phyloP scores from a whole-genome alignment of 2,888 invertebrate species.

The Argyra leucocephala region DNA sequence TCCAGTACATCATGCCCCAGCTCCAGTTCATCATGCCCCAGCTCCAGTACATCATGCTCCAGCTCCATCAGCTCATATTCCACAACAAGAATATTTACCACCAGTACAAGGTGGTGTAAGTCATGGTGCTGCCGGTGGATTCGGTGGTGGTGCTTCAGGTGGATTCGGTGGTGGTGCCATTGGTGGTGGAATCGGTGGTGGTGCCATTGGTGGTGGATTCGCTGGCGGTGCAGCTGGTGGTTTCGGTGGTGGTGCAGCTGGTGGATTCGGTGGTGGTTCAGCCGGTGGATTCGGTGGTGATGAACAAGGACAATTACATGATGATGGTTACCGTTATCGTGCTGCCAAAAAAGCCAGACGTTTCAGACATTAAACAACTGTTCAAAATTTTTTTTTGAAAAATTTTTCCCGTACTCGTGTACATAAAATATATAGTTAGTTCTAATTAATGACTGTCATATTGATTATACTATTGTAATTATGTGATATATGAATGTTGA shows the following conservation, averaged over 20 bases:
- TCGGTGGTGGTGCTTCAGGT: neutral
- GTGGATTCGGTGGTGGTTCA: neutral
- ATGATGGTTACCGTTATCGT: constrained; percentile 10
- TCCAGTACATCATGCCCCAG: constrained; percentile 5
- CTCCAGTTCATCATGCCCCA: constrained; percentile 2
- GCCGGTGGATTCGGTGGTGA: neutral
- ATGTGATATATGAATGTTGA: neutral
- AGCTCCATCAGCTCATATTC: neutral
- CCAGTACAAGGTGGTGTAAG: neutral
- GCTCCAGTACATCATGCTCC: neutral
- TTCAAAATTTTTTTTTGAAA: neutral
- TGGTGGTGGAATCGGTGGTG: neutral
- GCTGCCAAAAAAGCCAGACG: constrained; percentile 1
- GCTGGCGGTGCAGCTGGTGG: neutral
- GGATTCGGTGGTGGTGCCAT: neutral
- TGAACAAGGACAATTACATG: neutral
- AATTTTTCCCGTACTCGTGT: no score
- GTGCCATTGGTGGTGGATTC: neutral
- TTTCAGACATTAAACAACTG: neutral
- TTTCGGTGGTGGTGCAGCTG: neutral
- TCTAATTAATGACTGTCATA: neutral
- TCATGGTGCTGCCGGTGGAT: neutral
- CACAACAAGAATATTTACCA: constrained; percentile 2
- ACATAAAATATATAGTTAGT: neutral
- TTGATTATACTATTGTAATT: neutral